A percentile compares a stretch with the other conserved stretches of the same genome.
Conservation (phyloP, 2,888 invertebrate species). For the Parelbella ahira region DNA sequence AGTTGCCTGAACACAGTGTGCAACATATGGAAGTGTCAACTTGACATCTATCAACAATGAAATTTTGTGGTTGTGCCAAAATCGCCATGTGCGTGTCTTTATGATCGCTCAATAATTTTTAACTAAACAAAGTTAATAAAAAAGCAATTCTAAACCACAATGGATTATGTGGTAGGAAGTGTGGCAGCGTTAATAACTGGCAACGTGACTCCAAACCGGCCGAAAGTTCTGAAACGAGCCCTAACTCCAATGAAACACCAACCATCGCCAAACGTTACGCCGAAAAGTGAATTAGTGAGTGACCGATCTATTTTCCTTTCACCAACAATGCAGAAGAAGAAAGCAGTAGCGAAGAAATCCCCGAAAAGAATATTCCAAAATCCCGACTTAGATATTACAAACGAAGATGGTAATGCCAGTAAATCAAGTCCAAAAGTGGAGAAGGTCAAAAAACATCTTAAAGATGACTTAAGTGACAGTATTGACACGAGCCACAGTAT, state of each 20-base stretch:
- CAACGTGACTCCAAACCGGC: conserved; percentile 76
- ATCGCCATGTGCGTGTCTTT: no score
- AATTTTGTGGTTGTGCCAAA: no score
- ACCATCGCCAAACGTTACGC: conserved; percentile 67
- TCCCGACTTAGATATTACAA: conserved; percentile 53
- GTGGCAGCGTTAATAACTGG: conserved; percentile 81
- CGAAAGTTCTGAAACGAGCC: conserved; percentile 61
- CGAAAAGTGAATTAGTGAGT: conserved; percentile 63
- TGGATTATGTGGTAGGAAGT: conserved; percentile 80
- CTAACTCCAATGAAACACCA: conserved; percentile 70
- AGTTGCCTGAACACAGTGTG: no score
- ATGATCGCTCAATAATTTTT: no score
- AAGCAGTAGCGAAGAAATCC: conserved; percentile 68
- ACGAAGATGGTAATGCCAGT: conserved; percentile 39
- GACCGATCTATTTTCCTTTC: conserved; percentile 70
- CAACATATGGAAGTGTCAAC: no score
- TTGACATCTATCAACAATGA: no score
- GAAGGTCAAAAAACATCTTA: conserved; percentile 67
- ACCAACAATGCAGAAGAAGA: conserved; percentile 66
- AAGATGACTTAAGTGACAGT: conserved; percentile 49
- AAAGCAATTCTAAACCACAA: no score
- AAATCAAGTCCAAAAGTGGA: conserved; percentile 55
- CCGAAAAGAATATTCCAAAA: conserved; percentile 72
- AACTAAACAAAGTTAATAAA: no score
- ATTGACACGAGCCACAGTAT: conserved; percentile 7